A percentile compares a stretch with the other conserved stretches of the same genome.
Evolutionary conservation across 2,113 vertebrate species (phyloP).

Genomic region (Romanogobio albipinnatus): DNA sequence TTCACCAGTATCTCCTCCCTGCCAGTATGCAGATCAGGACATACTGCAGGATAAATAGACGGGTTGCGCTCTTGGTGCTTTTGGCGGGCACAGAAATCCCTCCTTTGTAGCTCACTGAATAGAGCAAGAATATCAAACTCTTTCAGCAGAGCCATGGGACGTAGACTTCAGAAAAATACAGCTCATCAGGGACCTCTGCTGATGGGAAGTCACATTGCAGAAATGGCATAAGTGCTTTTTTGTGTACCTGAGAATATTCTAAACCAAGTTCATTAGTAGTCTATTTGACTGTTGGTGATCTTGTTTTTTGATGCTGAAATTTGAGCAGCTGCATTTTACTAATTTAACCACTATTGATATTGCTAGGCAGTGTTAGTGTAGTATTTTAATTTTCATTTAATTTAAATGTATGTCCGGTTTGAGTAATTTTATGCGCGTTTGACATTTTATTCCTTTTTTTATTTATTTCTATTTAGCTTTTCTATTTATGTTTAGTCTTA

Average conservation of each 20-base stretch:
- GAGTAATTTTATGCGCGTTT: neutral
- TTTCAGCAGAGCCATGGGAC: neutral
- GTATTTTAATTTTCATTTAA: too few relatives aligned
- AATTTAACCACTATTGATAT: neutral
- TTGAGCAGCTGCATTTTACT: neutral
- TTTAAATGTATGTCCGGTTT: neutral
- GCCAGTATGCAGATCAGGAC: conserved; percentile 6
- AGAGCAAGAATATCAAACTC: conserved; percentile 12
- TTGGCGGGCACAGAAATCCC: conserved; percentile 25
- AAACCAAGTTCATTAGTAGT: neutral
- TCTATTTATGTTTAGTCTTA: too few relatives aligned
- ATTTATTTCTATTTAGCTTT: too few relatives aligned
- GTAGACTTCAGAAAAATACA: neutral
- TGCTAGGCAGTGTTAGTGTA: neutral
- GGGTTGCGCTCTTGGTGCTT: conserved; percentile 5
- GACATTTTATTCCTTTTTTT: neutral
- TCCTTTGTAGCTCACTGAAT: neutral
- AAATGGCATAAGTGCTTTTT: neutral
- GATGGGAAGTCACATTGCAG: conserved; percentile 7
- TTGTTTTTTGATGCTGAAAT: neutral
- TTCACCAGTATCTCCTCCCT: neutral
- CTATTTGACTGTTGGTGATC: neutral
- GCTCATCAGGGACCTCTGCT: conserved; percentile 61
- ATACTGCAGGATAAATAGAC: neutral
- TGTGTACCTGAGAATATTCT: neutral